Conservation (phyloP, 2,797 vertebrate genomes). For the Pelochelys cantorii region DNA sequence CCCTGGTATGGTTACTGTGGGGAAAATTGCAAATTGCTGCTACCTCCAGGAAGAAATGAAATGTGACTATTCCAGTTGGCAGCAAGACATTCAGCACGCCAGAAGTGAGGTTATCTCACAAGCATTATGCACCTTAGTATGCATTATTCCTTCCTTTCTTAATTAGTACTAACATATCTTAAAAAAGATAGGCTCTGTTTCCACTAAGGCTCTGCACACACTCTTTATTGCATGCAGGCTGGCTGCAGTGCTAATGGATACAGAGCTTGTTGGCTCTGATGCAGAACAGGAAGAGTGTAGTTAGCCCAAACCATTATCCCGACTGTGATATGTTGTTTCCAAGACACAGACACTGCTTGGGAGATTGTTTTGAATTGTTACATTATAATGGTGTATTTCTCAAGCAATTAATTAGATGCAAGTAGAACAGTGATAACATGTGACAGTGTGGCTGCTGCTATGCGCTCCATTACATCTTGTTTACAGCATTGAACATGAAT, state of each 20-base stretch:
- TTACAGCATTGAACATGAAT: slow-evolving; percentile 43
- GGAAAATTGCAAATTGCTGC: background rate
- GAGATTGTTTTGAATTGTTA: slow-evolving; percentile 35
- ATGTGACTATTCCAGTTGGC: background rate
- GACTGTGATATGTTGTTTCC: slow-evolving; percentile 25
- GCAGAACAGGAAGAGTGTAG: background rate
- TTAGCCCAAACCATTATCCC: slow-evolving; percentile 30
- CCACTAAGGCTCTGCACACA: background rate
- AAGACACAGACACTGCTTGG: slow-evolving; percentile 9
- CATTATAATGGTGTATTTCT: slow-evolving; percentile 49
- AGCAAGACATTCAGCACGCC: background rate
- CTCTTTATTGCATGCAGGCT: slow-evolving; percentile 8
- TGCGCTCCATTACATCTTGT: slow-evolving; percentile 49
- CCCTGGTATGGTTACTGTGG: background rate
- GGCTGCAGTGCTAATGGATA: slow-evolving; percentile 1
- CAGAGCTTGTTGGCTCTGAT: background rate
- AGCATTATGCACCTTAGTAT: background rate
- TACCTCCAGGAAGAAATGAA: background rate
- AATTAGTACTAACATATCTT: slow-evolving; percentile 1
- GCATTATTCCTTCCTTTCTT: background rate
- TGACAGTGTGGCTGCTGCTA: slow-evolving; percentile 38
- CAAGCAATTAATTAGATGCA: slow-evolving; percentile 54
- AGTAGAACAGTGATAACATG: slow-evolving; percentile 42
- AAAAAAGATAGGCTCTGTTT: background rate
- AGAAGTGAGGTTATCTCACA: background rate